Evolutionary conservation across 2,113 vertebrate genomes (phyloP).

Genomic region (Smithornis capensis): DNA sequence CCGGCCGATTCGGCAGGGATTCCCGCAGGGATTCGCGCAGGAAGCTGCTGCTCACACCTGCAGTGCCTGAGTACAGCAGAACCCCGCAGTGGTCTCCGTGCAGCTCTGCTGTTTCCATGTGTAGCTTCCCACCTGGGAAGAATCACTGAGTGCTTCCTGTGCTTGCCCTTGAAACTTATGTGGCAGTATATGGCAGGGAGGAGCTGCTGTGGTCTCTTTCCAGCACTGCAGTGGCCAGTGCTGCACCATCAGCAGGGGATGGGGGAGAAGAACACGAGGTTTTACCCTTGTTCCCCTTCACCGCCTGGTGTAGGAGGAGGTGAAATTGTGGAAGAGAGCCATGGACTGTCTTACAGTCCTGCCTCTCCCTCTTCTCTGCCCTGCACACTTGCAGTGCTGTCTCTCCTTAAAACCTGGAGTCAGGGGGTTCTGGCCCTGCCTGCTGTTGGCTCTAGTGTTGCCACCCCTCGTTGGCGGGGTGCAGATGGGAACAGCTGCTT

Average conservation of each 20-base stretch:
- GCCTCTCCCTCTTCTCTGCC: not conserved
- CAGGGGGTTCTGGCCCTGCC: not conserved
- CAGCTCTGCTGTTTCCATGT: no score
- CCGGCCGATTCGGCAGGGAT: not conserved
- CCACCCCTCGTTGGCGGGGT: accelerated
- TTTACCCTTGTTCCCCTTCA: not conserved
- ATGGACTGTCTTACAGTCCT: not conserved
- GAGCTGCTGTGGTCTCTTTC: not conserved
- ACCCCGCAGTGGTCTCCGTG: not conserved
- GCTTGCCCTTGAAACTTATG: not conserved
- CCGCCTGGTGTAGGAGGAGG: not conserved
- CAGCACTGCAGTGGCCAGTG: not conserved
- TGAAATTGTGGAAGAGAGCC: not conserved
- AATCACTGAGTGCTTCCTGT: not conserved
- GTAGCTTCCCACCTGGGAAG: not conserved
- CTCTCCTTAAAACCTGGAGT: not conserved
- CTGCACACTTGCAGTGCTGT: not conserved
- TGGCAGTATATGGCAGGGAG: not conserved
- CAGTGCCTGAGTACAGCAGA: not conserved
- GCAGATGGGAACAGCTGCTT: not conserved
- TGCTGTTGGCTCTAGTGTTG: not conserved
- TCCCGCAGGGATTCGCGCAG: accelerated
- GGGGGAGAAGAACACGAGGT: not conserved
- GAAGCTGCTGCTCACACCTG: not conserved
- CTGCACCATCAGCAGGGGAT: not conserved